These are phyloP conservation scores for Metopolophium dirhodum DNA, from an alignment of 1,140 invertebrate species.

Conservation along the genomic window DNA sequence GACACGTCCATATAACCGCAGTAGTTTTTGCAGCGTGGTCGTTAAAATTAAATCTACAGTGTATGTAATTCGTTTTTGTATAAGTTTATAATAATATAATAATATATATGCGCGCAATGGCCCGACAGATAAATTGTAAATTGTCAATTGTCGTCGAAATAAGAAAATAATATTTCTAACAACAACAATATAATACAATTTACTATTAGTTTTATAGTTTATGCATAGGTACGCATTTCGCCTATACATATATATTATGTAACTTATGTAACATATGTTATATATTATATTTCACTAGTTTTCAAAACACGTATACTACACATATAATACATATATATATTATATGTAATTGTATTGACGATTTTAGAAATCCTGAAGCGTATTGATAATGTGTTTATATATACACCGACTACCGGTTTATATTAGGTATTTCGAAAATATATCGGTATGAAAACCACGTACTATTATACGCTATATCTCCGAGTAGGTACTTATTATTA, in stretches of 20 bases:
- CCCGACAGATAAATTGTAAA: neutral
- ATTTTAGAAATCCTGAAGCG: neutral
- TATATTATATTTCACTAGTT: too few species aligned
- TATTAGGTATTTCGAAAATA: neutral
- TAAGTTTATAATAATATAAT: neutral
- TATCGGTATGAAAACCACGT: neutral
- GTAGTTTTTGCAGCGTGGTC: neutral
- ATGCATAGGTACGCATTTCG: neutral
- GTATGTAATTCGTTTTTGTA: neutral
- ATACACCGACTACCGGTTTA: neutral
- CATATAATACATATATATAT: too few species aligned
- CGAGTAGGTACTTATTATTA: neutral
- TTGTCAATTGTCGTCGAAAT: neutral
- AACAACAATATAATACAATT: neutral
- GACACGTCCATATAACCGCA: neutral
- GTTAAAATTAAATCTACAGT: constrained; percentile 9
- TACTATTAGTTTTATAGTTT: neutral
- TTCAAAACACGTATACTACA: too few species aligned
- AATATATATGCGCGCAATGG: neutral
- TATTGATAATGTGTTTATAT: neutral
- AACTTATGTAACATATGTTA: neutral
- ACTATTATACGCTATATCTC: neutral
- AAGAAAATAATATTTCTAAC: neutral
- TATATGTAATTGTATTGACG: neutral
- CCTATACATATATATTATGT: too few species aligned